Evolutionary conservation across 2,113 vertebrate genomes (phyloP), one percentile per base, ranked within the genome.

Genomic region (Cololabis saira): DNA sequence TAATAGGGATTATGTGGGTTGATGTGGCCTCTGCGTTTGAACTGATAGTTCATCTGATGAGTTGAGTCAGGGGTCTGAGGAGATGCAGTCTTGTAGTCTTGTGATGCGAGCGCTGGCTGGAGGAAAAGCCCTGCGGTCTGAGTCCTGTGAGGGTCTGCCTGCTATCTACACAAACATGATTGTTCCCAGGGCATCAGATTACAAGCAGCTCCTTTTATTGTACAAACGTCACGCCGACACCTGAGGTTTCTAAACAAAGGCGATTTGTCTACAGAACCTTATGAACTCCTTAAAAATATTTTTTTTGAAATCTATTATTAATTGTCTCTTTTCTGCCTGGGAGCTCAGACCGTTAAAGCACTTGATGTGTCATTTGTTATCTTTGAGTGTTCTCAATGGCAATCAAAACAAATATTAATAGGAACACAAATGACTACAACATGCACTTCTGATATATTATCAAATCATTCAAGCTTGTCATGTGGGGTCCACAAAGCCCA

Each of bases 61-160:
- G 45, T 50, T 53, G 58, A 71, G 68, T 84, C 74, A 63, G 57
- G 71, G 50, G 72, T 78, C 67, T 60, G 52, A 22, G 43, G 12
- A 1, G 4, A 1, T 8, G 56, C 53, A 37, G 68, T 82, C 89
- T 82, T 83, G 68, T 88, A 37, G 68, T 82, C 89, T 82, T 83
- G 68, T 88, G 81, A 90, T 74, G 37, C 18, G 27, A 52, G 41
- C 3, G 4, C 65, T 55, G 43, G 9, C 11, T 18, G 24, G 56
- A 55, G 13, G 3, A 19, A 19, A 30, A 13, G 53, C 65, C 54
- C 33, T n/a, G 40, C 53, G 48, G 70, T 2, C 2, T 8, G 41
- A 40, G 44, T 55, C 27, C 33, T 11, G 11, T 1, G 33, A 37
- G 33, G 33, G 62, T 65, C 52, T 2, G 12, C 6, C 49, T 19